These are phyloP conservation scores for Cuniculus paca DNA, from an alignment of 2,797 vertebrate genomes.

Conservation along the genomic window DNA sequence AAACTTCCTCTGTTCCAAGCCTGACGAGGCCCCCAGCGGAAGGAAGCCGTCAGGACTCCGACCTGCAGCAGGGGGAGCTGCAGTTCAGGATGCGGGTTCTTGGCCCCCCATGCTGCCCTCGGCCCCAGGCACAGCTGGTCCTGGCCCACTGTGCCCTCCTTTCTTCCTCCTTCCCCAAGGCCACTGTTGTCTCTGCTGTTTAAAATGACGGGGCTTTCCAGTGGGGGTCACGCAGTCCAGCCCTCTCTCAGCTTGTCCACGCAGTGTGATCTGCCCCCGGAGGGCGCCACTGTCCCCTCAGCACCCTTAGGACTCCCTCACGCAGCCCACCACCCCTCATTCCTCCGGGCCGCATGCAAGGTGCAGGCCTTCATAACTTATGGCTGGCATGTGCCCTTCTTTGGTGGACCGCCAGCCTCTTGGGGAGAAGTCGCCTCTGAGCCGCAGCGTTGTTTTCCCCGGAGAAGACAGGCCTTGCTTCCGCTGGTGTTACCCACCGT, in stretches of 20 bases:
- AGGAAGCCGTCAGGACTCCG: no score
- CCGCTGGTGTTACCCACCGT: not conserved
- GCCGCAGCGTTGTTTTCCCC: rapidly evolving
- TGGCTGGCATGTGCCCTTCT: not conserved
- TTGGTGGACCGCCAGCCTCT: not conserved
- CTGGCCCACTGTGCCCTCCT: rapidly evolving
- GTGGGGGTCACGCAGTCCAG: not conserved
- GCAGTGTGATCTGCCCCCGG: no score
- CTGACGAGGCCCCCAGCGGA: not conserved
- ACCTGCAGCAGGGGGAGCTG: not conserved
- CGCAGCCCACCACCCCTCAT: not conserved
- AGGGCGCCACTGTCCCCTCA: no score
- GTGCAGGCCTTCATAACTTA: not conserved
- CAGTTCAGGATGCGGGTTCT: not conserved
- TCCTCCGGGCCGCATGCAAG: not conserved
- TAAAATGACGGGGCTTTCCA: not conserved
- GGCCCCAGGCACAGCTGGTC: no score
- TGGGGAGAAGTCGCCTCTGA: rapidly evolving
- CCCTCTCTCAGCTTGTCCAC: not conserved
- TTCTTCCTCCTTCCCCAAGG: not conserved
- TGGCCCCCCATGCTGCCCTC: rapidly evolving
- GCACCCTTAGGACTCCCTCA: no score
- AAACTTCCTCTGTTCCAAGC: not conserved
- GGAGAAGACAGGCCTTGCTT: not conserved
- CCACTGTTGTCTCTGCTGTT: not conserved